phyloP scores from a whole-genome alignment of 2,113 vertebrate genomes.

The Passer montanus region DNA sequence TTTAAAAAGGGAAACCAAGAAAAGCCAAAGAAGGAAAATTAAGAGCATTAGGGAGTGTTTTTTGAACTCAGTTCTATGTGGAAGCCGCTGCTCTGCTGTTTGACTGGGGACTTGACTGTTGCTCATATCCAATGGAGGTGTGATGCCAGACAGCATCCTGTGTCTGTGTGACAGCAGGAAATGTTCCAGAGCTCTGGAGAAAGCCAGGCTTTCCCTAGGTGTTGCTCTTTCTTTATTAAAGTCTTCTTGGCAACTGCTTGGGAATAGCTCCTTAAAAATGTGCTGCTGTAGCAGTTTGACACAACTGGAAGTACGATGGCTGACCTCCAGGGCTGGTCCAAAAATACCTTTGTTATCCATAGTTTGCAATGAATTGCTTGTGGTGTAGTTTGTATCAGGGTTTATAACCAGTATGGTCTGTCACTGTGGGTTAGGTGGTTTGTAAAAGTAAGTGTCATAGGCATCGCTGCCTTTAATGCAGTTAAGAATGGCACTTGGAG shows the following conservation, averaged over 20 bases:
- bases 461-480: not conserved
- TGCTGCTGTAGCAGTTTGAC: not conserved
- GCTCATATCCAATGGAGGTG: not conserved
- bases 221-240: not conserved
- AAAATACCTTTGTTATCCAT: not conserved
- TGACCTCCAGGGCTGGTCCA: not conserved
- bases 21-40: not conserved
- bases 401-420: not conserved
- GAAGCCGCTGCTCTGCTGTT: not conserved
- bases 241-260: not conserved
- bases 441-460: not conserved
- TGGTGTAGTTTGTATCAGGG: not conserved
- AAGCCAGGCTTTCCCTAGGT: not conserved
- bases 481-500: not conserved
- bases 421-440: not conserved
- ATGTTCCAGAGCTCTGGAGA: not conserved
- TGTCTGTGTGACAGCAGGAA: not conserved
- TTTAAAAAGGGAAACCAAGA: not conserved
- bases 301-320: not conserved
- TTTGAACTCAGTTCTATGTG: not conserved
- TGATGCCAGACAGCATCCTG: not conserved
- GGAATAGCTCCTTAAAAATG: slow-evolving; percentile 3
- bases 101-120: not conserved
- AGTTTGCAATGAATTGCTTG: not conserved
- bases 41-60: not conserved